A percentile compares a stretch with the other conserved stretches of the same genome.
phyloP scores from a whole-genome alignment of 2,113 vertebrate species.

The Colaptes auratus region DNA sequence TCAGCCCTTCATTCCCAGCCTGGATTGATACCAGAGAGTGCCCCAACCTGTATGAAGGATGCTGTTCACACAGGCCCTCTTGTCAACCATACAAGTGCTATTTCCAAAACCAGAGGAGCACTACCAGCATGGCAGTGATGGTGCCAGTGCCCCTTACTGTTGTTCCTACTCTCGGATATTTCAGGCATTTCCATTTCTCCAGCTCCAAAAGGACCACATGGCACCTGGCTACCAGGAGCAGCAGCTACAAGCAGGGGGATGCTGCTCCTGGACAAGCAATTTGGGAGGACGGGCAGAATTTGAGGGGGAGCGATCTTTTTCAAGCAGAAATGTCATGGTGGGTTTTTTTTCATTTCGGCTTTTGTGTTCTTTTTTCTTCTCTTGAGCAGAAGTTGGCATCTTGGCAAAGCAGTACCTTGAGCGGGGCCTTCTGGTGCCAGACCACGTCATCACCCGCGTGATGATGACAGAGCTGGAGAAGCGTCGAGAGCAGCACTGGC shows the following conservation, averaged over 20 bases:
- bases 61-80: neutral
- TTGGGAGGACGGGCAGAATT: neutral
- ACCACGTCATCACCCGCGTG: slow-evolving; percentile 88
- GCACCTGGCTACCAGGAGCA: neutral
- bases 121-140: fast-evolving
- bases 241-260: neutral
- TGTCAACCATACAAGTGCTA: fast-evolving
- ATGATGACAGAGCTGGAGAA: slow-evolving; percentile 87
- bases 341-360: neutral
- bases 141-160: neutral
- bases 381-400: slow-evolving; percentile 81
- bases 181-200: neutral
- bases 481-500: slow-evolving; percentile 84
- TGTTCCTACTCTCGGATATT: too few species aligned
- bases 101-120: neutral
- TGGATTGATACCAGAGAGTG: too few species aligned
- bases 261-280: neutral
- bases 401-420: slow-evolving; percentile 88
- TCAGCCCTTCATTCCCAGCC: too few species aligned
- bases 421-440: slow-evolving; percentile 88
- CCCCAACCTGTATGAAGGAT: too few species aligned
- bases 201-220: fast-evolving
- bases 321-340: neutral
- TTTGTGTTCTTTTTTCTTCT: neutral
- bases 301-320: neutral